Evolutionary conservation across 37 sponge, comb jelly and placozoan genomes (phyloP).

Genomic region (Diacarnus erythraeanus): DNA sequence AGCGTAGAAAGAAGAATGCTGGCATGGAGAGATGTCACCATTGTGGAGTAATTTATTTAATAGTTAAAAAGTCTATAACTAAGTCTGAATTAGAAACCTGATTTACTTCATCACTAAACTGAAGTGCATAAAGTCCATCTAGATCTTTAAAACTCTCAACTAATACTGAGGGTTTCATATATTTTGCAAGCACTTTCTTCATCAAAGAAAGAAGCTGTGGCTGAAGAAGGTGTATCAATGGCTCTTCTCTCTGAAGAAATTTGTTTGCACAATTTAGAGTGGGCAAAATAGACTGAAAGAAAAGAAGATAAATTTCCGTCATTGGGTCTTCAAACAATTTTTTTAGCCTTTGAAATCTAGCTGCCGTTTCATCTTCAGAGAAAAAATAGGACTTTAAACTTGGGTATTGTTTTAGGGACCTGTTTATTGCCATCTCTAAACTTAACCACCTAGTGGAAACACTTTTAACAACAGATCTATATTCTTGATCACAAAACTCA

Average conservation of each 20-base stretch:
- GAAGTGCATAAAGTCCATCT: no score
- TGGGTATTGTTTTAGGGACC: constrained; percentile 13
- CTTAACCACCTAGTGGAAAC: constrained; percentile 57
- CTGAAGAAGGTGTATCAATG: constrained; percentile 45
- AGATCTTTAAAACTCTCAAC: no score
- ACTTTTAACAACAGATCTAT: constrained; percentile 50
- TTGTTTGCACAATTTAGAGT: constrained; percentile 3
- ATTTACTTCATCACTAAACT: no score
- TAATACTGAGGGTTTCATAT: no score
- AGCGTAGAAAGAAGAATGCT: no score
- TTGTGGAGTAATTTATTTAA: no score
- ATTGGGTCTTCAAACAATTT: background rate
- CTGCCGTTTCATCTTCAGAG: constrained; percentile 17
- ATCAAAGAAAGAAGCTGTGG: no score
- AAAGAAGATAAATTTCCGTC: background rate
- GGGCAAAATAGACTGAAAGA: constrained; percentile 1
- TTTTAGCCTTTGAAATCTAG: constrained; percentile 1
- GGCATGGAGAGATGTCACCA: no score
- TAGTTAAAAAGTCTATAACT: no score
- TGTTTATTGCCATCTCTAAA: constrained; percentile 17
- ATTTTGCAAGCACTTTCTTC: no score
- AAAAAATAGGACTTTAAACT: constrained; percentile 43
- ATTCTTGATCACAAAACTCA: constrained; percentile 48
- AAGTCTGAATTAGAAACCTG: no score
- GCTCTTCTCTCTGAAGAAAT: constrained; percentile 28